Base-by-base conservation (phyloP, 2,888 invertebrate species). In the Nomada ruficornis region DNA sequence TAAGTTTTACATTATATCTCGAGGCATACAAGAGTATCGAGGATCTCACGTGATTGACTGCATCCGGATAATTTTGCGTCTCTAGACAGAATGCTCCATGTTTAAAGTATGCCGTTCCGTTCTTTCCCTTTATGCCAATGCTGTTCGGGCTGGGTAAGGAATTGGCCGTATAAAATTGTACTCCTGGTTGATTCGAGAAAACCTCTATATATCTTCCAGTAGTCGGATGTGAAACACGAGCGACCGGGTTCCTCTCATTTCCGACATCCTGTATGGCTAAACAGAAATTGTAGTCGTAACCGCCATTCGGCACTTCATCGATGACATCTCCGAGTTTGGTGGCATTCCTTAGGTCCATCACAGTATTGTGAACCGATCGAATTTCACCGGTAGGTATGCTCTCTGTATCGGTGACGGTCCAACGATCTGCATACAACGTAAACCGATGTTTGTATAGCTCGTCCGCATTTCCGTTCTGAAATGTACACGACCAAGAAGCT, bases 31-130 rank as follows among this genome's bases (percentile, higher is more conserved):
- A 20, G 2, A 3, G 29, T 18, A 18, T 59, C 1, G 50, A 7
- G 26, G 47, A 60, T 62, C 95, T 95, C 94, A 97, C 97, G 93
- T 97, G 96, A 94, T 98, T 98, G 0, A 97, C 95, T 15, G 98
- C 97, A 94, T 99, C 97, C 0, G 99, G 98, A 94, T 96, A 98
- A 92, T 98, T 97, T 94, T 99, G 98, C 0, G 98, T 97, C 95
- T 98, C 98, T 71, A 98, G 94, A 91, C 98, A 98, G 90, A 98
- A 96, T 2, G 97, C 97, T 0, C 97, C 97, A 89, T 98, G 97
- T 85, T 96, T 96, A 75, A 94, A 95, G 91, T 98, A 98, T 18
- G 91, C 89, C 0, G 95, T 95, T 0, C 96, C 96, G 9, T 94
- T 94, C 93, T 98, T 98, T 0, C 98, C 98, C 11, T 91, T 82